Base-by-base conservation (phyloP, 2,888 invertebrate genomes). In the Incurvaria masculella region DNA sequence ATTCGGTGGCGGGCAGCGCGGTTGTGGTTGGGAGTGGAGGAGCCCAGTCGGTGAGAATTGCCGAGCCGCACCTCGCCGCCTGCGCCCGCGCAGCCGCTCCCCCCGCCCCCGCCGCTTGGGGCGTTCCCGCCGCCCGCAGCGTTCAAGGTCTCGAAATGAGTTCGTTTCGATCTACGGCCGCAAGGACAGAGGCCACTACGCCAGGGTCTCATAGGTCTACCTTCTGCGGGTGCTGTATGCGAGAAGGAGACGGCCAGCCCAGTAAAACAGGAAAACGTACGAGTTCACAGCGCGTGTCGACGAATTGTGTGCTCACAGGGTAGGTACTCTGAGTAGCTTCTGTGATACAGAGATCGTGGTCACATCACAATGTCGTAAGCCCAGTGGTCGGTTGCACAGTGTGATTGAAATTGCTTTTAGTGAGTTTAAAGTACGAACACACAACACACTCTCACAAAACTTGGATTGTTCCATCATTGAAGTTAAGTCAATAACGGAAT, bases 141-240 rank as follows among this genome's bases (percentile, higher is more conserved):
- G 60, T 40, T 70, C 72, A 71, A 75, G 73, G 74, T 74, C 73
- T 63, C 63, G 71, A 57, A 67, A 75, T 71, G 72, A 68, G 61
- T 70, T 72, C 62, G 58, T 69, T 75, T 66, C 80, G 76, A 68
- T 76, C 64, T 68, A 78, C 76, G 78, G 79, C 74, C 73, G 79
- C 80, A 80, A 79, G 70, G 74, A 75, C 69, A 73, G 72, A 78
- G 79, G 79, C 75, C 74, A 40, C 71, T 63, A 50, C 61, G 63
- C 65, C 72, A 62, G 65, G 60, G 68, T 82, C 84, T 84, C 65
- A 72, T 62, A 65, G 60, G 68, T 82, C 84, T 84, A 82, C 87
- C 87, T 87, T 87, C 87, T 84, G 87, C 87, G 84, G 85, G 81
- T 87, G 87, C 87, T 87, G 87, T 87, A 87, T 82, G 79, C 82